A percentile compares a stretch with the other conserved stretches of the same genome.
These are phyloP conservation scores for Masticophis lateralis DNA, from an alignment of 2,797 vertebrate genomes.

Conservation along the genomic window DNA sequence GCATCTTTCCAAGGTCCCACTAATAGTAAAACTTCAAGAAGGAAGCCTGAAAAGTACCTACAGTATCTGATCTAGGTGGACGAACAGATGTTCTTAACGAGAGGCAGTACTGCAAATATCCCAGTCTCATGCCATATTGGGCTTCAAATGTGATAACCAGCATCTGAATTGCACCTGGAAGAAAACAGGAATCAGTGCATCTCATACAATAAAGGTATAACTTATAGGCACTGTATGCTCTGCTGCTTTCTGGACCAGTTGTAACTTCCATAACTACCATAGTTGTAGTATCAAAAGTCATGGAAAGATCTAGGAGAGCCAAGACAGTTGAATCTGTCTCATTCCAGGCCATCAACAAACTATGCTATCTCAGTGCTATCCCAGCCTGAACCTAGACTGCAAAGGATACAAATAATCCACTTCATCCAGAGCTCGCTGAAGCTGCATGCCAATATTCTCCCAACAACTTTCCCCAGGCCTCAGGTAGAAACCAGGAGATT, in stretches of 20 bases:
- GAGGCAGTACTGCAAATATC: background rate
- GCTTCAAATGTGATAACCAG: background rate
- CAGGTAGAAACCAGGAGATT: background rate
- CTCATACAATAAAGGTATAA: background rate
- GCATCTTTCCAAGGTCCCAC: background rate
- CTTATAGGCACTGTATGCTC: background rate
- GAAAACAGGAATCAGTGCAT: background rate
- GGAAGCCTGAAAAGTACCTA: background rate
- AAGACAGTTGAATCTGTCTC: background rate
- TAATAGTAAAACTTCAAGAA: background rate
- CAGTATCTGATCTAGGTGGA: background rate
- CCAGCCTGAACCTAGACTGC: background rate
- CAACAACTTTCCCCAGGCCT: background rate
- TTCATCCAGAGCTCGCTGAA: background rate
- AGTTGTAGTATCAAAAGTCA: background rate
- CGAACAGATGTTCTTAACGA: background rate
- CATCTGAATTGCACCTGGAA: background rate
- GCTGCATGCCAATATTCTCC: background rate
- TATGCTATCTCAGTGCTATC: background rate
- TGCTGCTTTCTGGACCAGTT: background rate
- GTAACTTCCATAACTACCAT: background rate
- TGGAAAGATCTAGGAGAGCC: background rate
- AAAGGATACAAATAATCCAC: background rate
- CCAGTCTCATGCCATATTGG: background rate
- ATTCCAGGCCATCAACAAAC: background rate